Base-by-base conservation (phyloP, 2,888 invertebrate species). In the Zootermopsis nevadensis region DNA sequence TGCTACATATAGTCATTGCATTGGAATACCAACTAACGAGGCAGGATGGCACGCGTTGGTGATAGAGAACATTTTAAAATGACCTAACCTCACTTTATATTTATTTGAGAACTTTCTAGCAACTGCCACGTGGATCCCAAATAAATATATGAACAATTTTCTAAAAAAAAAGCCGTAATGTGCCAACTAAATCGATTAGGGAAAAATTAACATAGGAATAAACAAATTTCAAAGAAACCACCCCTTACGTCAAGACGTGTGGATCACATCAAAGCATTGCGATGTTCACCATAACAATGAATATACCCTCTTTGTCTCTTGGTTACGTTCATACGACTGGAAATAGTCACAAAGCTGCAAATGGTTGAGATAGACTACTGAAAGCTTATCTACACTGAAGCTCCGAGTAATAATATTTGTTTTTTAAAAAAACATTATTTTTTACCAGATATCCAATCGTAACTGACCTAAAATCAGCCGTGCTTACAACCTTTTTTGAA, bases 221-320 rank as follows among this genome's bases (percentile, higher is more conserved):
- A 4, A 4, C 38, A 38, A 38, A 38, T 38, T 38, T 38, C 4
- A n/a, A n/a, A n/a, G n/a, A n/a, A n/a, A n/a, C n/a, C n/a, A n/a
- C n/a, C n/a, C n/a, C n/a, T n/a, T n/a, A n/a, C n/a, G n/a, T n/a
- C 38, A 38, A 38, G 53, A 53, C 8, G 53, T 4, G 3, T 53
- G 53, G 53, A 53, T 24, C 24, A 53, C 53, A 6, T 10, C 15
- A 53, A 60, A 27, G 1, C 27, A 60, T 60, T n/a, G 7, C 60
- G 19, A 60, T 60, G n/a, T 3, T 24, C 31, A 79, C 33, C 53
- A 31, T 48, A 27, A 35, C 22, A 30, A 27, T 10, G 30, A 27
- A 30, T n/a, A 2, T 31, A 77, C 79, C 79, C 79, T 79, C 79
- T 79, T 79, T 79, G 79, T 79, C 79, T 60, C 66, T 35, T 35